phyloP scores from a whole-genome alignment of 2,888 invertebrate species.

The Atherix ibis region DNA sequence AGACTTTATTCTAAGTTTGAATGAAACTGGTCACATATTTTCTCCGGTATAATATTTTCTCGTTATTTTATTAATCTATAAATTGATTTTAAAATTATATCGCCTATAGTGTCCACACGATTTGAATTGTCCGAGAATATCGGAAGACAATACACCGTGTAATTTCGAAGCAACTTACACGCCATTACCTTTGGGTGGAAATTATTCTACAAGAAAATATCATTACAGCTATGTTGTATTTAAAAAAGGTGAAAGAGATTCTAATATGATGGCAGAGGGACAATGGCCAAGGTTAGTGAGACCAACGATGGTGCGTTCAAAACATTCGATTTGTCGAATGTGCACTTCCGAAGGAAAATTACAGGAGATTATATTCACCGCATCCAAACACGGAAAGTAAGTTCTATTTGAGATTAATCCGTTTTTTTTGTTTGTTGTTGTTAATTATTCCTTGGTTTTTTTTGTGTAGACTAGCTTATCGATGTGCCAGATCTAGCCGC shows the following conservation, averaged over 20 bases:
- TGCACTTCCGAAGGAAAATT: conserved; percentile 61
- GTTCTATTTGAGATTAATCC: conserved; percentile 13
- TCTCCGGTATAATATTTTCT: conserved; percentile 47
- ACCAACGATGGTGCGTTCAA: conserved; percentile 49
- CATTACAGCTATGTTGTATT: conserved; percentile 67
- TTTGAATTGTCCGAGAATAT: conserved; percentile 50
- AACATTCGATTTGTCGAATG: conserved; percentile 59
- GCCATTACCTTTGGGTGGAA: conserved; percentile 36
- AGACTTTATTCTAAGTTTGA: conserved; percentile 51
- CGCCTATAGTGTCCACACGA: conserved; percentile 66
- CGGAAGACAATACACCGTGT: conserved; percentile 51
- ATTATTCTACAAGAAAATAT: conserved; percentile 23
- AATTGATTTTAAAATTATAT: conserved; percentile 1
- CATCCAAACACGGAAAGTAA: conserved; percentile 57
- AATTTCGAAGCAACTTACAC: conserved; percentile 55
- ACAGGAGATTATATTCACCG: conserved; percentile 60
- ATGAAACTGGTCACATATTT: conserved; percentile 43
- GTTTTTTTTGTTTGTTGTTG: conserved; percentile 3
- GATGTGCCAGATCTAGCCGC: conserved; percentile 52
- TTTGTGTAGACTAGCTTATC: conserved; percentile 43
- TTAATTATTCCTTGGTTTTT: neutral
- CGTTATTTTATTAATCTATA: conserved; percentile 1
- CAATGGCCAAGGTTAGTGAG: conserved; percentile 77
- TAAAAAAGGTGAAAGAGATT: conserved; percentile 48
- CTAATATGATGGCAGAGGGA: too few species aligned